Conservation (phyloP, 2,888 invertebrate genomes). For the Lycophotia porphyrea region DNA sequence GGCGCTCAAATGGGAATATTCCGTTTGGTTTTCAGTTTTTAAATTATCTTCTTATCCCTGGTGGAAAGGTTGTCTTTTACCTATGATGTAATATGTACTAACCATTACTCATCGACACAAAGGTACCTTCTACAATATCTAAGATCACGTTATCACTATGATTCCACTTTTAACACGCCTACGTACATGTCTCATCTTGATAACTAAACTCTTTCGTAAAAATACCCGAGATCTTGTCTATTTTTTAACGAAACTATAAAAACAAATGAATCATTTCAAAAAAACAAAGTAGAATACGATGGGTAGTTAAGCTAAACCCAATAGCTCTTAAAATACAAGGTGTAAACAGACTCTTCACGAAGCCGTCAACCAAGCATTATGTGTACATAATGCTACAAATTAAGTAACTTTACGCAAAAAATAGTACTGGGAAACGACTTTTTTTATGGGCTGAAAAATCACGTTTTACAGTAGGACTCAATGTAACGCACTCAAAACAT, state of each 20-base stretch:
- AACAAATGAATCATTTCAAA: conserved; percentile 7
- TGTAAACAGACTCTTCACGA: too few relatives aligned
- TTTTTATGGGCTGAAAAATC: too few relatives aligned
- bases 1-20: too few relatives aligned
- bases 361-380: too few relatives aligned
- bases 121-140: conserved; percentile 14
- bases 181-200: conserved; percentile 27
- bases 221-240: background rate
- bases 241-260: background rate
- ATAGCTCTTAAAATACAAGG: too few relatives aligned
- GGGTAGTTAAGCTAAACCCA: too few relatives aligned
- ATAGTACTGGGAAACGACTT: too few relatives aligned
- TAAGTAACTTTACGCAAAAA: too few relatives aligned
- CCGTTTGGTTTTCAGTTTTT: background rate
- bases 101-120: background rate
- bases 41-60: background rate
- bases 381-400: too few relatives aligned
- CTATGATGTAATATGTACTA: conserved; percentile 13
- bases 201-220: conserved; percentile 18
- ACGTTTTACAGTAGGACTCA: too few relatives aligned
- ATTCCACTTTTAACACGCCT: conserved; percentile 38
- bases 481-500: too few relatives aligned
- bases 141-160: conserved; percentile 32
- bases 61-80: background rate
- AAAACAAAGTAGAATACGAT: background rate